phyloP scores from a whole-genome alignment of 2,113 vertebrate genomes.

The Meriones unguiculatus region DNA sequence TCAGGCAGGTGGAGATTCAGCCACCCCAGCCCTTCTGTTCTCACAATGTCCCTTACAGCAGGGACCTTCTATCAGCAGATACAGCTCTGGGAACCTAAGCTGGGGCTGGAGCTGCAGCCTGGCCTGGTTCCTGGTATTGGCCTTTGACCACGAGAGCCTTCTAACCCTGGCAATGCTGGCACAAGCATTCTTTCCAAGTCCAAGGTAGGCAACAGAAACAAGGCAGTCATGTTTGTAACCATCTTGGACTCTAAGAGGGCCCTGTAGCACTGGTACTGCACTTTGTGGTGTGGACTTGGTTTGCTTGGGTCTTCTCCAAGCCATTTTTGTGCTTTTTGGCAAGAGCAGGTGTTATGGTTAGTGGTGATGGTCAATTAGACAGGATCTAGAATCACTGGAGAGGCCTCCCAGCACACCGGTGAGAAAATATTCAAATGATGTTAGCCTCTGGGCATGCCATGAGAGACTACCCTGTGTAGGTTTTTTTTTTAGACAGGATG shows the following conservation, averaged over 20 bases:
- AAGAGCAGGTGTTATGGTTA: background rate
- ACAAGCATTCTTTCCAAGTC: background rate
- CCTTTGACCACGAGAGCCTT: background rate
- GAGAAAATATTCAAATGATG: background rate
- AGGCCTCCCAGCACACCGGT: background rate
- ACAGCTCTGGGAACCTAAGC: background rate
- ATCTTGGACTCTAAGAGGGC: background rate
- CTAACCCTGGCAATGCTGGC: background rate
- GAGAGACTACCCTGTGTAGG: background rate
- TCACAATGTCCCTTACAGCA: background rate
- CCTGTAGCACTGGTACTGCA: background rate
- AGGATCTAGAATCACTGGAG: background rate
- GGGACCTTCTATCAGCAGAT: background rate
- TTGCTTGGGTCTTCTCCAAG: background rate
- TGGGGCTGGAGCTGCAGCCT: background rate
- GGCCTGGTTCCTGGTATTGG: background rate
- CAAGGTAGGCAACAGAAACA: background rate
- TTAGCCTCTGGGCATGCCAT: background rate
- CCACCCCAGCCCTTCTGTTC: background rate
- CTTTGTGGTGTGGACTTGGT: background rate
- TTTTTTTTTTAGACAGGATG: background rate
- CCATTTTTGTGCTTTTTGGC: background rate
- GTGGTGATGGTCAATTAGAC: background rate
- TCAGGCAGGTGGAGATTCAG: no score
- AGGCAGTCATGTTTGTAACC: background rate